Conservation (phyloP, 2,797 vertebrate genomes). For the Agapornis canus region DNA sequence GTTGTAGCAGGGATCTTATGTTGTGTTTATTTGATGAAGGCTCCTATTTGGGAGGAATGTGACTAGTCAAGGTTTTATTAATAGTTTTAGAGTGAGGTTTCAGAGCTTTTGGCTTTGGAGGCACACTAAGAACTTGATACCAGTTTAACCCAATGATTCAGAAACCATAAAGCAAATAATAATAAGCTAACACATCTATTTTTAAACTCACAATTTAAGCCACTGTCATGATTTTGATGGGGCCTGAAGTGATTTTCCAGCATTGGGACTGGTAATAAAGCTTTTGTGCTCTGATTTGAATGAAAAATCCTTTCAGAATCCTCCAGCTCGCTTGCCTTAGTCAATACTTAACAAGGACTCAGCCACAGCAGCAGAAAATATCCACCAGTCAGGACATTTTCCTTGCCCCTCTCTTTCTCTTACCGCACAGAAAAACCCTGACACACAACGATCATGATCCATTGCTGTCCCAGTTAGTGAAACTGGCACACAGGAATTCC, state of each 20-base stretch:
- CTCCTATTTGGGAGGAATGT: not conserved
- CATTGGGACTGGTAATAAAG: not conserved
- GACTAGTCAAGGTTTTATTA: not conserved
- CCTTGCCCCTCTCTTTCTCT: not conserved
- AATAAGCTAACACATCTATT: slow-evolving; percentile 40
- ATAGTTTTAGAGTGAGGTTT: slow-evolving; percentile 25
- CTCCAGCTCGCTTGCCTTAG: slow-evolving; percentile 9
- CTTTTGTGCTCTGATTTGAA: slow-evolving; percentile 41
- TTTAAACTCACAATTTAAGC: slow-evolving; percentile 33
- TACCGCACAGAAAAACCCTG: not conserved
- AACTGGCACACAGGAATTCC: not conserved
- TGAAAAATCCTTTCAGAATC: slow-evolving; percentile 52
- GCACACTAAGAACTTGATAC: not conserved
- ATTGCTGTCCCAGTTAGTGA: not conserved
- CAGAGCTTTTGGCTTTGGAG: not conserved
- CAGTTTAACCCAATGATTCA: slow-evolving; percentile 44
- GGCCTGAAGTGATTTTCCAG: slow-evolving; percentile 20
- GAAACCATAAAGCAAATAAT: slow-evolving; percentile 36
- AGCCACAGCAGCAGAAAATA: slow-evolving; percentile 22
- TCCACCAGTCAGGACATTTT: not conserved
- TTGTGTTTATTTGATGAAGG: not conserved
- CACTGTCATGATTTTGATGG: slow-evolving; percentile 43
- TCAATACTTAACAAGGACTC: slow-evolving; percentile 11
- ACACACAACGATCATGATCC: not conserved
- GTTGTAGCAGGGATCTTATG: not conserved